Base-by-base conservation (phyloP, 1,140 invertebrate genomes). In the Helicoverpa armigera region DNA sequence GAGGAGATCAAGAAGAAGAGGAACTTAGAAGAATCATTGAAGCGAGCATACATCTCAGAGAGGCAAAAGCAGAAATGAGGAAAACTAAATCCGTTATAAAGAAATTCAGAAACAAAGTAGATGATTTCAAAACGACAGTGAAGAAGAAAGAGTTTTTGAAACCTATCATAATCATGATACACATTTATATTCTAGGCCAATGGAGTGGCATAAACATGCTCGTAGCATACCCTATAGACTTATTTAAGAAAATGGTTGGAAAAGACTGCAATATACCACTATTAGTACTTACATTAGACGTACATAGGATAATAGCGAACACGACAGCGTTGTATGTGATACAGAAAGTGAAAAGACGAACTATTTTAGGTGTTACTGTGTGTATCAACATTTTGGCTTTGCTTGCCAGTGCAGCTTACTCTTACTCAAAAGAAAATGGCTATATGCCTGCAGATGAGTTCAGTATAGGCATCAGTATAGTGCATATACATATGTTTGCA, bases 141-240 rank as follows among this genome's bases (percentile, higher is more conserved):
- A 87, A 31, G 29, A 89, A 88, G 77, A 88, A 84, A 54, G 89
- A 89, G 65, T 91, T 91, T 67, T 86, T 87, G 18, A 89, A 87
- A 35, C 90, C 90, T 5, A 89, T 91, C 43, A 85, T 90, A 12
- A 87, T 91, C 7, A 90, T 91, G 89, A 84, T 87, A 56, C 85
- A 88, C 54, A 85, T 89, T 31, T 89, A 89, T 61, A 86, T 83
- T 1, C 31, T 90, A 14, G 83, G 87, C 0, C 85, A 88, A 31
- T 89, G 86, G 86, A 85, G 85, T 65, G 90, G 88, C 10, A 86
- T 85, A 13, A 88, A 88, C 31, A 85, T 89, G 18, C 53, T 91
- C 1, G 82, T 88, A 0, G 83, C 88, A 9, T 91, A 88, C 75
- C 89, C 86, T 0, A 75, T 85, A 18, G 87, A 91, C 29, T 84